phyloP scores from a whole-genome alignment of 2,888 invertebrate genomes.

The Pharmacophagus antenor region DNA sequence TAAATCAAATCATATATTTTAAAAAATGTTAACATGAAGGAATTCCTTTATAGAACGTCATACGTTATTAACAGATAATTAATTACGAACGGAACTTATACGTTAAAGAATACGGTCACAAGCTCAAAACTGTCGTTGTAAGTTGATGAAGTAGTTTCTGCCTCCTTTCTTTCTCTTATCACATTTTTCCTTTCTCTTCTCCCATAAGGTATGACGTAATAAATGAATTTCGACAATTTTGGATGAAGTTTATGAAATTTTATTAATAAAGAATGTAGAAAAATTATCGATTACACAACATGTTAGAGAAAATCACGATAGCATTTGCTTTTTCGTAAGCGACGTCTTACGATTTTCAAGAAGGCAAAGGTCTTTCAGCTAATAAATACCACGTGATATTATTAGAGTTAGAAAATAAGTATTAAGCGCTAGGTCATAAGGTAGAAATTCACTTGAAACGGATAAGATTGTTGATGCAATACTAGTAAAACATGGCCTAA shows the following conservation, averaged over 20 bases:
- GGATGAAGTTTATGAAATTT: too few species aligned
- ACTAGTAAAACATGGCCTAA: slow-evolving; percentile 21
- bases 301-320: not conserved
- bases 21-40: not conserved
- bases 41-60: not conserved
- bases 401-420: slow-evolving; percentile 23
- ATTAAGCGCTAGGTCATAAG: slow-evolving; percentile 14
- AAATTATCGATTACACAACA: not conserved
- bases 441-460: slow-evolving; percentile 23
- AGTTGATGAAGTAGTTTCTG: too few species aligned
- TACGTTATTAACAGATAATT: too few species aligned
- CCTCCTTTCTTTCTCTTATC: too few species aligned
- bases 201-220: too few species aligned
- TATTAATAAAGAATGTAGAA: not conserved
- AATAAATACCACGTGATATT: slow-evolving; percentile 31
- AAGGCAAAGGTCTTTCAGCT: slow-evolving; percentile 8
- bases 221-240: not conserved
- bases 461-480: slow-evolving; percentile 21
- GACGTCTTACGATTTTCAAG: slow-evolving; percentile 11
- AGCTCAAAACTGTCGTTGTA: not conserved
- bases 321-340: too few species aligned
- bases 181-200: too few species aligned
- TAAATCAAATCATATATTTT: not conserved
- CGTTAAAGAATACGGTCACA: not conserved
- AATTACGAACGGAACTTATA: too few species aligned